These are phyloP conservation scores for Ctenosaura bakeri DNA, from an alignment of 2,797 vertebrate genomes.

Conservation along the genomic window DNA sequence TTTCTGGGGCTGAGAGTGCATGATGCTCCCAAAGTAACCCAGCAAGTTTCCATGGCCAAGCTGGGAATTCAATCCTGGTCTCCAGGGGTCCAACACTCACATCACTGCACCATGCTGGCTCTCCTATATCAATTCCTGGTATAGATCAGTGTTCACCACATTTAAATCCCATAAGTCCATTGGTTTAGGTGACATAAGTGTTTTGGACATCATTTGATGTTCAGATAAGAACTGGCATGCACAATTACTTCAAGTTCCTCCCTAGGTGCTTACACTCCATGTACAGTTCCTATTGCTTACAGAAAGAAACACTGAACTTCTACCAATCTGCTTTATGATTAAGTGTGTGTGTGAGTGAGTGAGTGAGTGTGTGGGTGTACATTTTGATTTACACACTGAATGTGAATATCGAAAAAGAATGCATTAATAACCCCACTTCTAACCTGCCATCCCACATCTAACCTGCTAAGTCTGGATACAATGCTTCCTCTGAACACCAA, in stretches of 20 bases:
- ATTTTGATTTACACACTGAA: no score
- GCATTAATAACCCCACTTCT: not conserved
- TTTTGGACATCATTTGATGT: not conserved
- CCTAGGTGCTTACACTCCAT: not conserved
- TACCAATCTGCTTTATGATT: not conserved
- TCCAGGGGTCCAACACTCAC: no score
- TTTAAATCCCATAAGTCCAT: not conserved
- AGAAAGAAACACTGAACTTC: no score
- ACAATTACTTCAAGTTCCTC: not conserved
- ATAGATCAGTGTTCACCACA: not conserved
- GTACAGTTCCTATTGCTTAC: not conserved
- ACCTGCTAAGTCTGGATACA: not conserved
- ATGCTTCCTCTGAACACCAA: not conserved
- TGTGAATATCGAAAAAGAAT: not conserved
- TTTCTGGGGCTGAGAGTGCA: no score
- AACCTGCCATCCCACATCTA: no score
- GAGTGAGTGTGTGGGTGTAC: no score
- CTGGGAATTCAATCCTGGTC: no score
- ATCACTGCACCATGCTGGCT: no score
- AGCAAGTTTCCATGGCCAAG: no score
- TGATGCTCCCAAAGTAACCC: no score
- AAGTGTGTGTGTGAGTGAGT: no score
- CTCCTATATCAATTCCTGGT: no score
- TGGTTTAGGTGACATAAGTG: not conserved
- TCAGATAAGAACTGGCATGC: not conserved